These are phyloP conservation scores for Nymphicus hollandicus DNA, from an alignment of 2,113 vertebrate species.

Conservation along the genomic window DNA sequence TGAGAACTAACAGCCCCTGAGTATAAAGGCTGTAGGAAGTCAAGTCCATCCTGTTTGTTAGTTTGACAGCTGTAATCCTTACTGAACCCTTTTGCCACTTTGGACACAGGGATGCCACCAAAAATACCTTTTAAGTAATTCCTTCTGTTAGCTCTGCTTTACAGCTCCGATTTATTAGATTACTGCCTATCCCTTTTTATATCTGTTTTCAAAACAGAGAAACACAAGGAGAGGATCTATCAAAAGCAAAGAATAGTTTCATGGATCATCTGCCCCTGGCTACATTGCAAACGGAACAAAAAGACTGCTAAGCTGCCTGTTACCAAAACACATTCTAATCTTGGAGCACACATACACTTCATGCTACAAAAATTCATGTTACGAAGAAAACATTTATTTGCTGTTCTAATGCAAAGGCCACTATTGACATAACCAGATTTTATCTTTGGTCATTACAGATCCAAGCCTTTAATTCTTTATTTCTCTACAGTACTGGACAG, in stretches of 20 bases:
- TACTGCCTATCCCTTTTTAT: not conserved
- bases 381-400: not conserved
- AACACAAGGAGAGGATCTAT: not conserved
- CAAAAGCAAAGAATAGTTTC: constrained; percentile 4
- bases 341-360: not conserved
- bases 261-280: not conserved
- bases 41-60: not conserved
- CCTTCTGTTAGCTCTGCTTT: not conserved
- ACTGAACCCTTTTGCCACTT: not conserved
- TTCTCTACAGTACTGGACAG: not conserved
- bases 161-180: constrained; percentile 17
- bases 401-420: not conserved
- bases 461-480: not conserved
- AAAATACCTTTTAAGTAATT: not conserved
- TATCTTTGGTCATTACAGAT: not conserved
- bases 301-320: not conserved
- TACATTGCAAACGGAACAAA: not conserved
- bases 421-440: not conserved
- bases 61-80: not conserved
- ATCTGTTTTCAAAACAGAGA: constrained; percentile 11
- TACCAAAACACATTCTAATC: not conserved
- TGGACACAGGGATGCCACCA: not conserved
- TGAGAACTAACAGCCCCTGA: not conserved
- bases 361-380: not conserved
- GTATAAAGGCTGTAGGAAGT: not conserved